Percentiles rank a stretch among this genome's conserved stretches.
phyloP scores from a whole-genome alignment of 2,797 vertebrate genomes.

The Luscinia luscinia region DNA sequence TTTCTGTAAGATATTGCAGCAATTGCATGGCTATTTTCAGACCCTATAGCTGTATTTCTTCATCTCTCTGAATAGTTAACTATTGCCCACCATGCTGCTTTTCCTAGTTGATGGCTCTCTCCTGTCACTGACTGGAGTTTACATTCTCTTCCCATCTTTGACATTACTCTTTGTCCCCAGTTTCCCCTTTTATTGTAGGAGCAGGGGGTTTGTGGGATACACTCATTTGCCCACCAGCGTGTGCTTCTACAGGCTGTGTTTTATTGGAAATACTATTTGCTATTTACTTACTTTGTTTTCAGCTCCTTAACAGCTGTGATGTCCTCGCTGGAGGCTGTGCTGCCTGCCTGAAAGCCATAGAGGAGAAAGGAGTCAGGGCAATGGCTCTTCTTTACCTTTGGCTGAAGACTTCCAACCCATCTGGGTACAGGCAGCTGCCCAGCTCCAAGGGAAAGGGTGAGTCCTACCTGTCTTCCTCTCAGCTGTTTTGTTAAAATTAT shows the following conservation, averaged over 20 bases:
- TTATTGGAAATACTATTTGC: neutral
- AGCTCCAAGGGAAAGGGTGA: conserved; percentile 60
- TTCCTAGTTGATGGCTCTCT: neutral
- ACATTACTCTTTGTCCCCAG: neutral
- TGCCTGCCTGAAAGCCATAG: conserved; percentile 23
- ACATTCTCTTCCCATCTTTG: neutral
- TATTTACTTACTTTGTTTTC: neutral
- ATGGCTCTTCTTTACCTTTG: conserved; percentile 50
- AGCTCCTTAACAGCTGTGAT: conserved; percentile 39
- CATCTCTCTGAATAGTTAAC: neutral
- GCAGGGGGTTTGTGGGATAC: neutral
- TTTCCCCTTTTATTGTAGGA: neutral
- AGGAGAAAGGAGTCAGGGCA: conserved; percentile 24
- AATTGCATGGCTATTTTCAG: neutral
- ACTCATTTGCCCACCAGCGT: neutral
- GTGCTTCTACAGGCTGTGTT: neutral
- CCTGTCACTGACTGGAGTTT: neutral
- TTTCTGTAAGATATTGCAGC: neutral
- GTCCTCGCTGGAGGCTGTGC: neutral
- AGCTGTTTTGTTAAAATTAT: neutral
- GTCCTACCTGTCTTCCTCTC: neutral
- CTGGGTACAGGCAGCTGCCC: conserved; percentile 44
- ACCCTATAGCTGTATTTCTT: neutral
- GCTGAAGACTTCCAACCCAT: conserved; percentile 18
- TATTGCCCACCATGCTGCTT: neutral